Conservation (phyloP, 2,888 invertebrate genomes). For the Rotaria sp. region DNA sequence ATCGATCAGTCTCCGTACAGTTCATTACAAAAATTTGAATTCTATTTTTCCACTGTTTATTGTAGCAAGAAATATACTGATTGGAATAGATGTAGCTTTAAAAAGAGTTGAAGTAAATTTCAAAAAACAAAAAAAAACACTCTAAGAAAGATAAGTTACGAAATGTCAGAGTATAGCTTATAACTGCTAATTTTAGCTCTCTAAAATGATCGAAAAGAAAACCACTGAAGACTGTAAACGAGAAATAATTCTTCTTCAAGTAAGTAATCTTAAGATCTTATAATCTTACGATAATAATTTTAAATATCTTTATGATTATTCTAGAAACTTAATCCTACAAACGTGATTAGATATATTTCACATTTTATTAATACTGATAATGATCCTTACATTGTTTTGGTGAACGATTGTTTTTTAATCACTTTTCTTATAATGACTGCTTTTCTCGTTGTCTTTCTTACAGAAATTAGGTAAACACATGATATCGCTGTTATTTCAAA, state of each 20-base stretch:
- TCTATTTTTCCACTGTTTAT: too few species aligned
- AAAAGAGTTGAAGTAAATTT: constrained; percentile 61
- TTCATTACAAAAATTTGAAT: too few species aligned
- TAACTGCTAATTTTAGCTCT: background rate
- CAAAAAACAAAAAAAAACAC: too few species aligned
- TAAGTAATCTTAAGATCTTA: too few species aligned
- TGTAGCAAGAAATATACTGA: too few species aligned
- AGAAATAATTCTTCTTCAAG: background rate
- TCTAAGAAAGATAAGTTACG: too few species aligned
- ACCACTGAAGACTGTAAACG: background rate
- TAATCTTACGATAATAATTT: too few species aligned
- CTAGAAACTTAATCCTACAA: constrained; percentile 63
- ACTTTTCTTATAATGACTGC: too few species aligned
- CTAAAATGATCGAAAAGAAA: background rate
- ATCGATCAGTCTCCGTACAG: too few species aligned
- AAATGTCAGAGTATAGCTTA: too few species aligned
- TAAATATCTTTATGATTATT: too few species aligned
- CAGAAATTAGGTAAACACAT: constrained; percentile 60
- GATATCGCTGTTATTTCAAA: too few species aligned
- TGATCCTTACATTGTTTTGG: constrained; percentile 61
- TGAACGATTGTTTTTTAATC: background rate
- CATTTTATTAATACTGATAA: constrained; percentile 63
- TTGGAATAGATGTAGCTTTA: constrained; percentile 62
- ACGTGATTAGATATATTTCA: constrained; percentile 63
- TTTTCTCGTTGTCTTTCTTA: background rate